These are phyloP conservation scores for Pangasianodon hypophthalmus DNA, from an alignment of 2,113 vertebrate species.

Conservation along the genomic window DNA sequence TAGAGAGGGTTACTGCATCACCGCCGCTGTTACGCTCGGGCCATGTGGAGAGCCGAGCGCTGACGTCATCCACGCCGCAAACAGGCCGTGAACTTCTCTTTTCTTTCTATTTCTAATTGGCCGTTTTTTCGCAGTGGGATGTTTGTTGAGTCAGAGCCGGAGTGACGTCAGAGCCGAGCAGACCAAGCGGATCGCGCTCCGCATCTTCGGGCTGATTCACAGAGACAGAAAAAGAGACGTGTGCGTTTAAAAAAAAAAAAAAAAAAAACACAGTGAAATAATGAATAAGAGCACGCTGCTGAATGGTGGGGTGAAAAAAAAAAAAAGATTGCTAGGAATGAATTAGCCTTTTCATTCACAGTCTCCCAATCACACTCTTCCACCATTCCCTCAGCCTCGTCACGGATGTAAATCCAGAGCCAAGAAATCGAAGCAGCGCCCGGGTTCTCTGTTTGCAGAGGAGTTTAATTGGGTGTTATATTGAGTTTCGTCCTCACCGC, in stretches of 20 bases:
- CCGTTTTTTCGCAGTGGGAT: not conserved
- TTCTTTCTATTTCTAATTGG: not conserved
- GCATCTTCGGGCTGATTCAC: slow-evolving; percentile 27
- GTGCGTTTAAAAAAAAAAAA: not conserved
- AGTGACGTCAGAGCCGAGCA: slow-evolving; percentile 33
- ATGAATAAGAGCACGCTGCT: not conserved
- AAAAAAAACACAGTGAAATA: not conserved
- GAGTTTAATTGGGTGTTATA: not conserved
- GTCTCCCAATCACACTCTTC: not conserved
- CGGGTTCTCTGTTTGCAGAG: not conserved
- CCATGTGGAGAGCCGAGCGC: not conserved
- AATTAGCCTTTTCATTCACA: slow-evolving; percentile 20
- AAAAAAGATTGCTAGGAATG: not conserved
- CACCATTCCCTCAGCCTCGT: not conserved
- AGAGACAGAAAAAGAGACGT: slow-evolving; percentile 13
- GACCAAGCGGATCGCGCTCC: not conserved
- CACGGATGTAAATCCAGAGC: not conserved
- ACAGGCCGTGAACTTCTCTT: slow-evolving; percentile 1
- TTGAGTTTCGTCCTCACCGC: not conserved
- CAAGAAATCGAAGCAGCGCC: not conserved
- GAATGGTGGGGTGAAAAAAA: not conserved
- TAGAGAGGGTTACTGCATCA: not conserved
- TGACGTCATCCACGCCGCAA: not conserved
- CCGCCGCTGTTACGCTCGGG: not conserved
- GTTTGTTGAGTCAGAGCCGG: slow-evolving; percentile 38